Evolutionary conservation across 53 echinoderm and acorn worm species (phyloP), one percentile per base, ranked within the genome.

Genomic region (Holothuria leucospilota): DNA sequence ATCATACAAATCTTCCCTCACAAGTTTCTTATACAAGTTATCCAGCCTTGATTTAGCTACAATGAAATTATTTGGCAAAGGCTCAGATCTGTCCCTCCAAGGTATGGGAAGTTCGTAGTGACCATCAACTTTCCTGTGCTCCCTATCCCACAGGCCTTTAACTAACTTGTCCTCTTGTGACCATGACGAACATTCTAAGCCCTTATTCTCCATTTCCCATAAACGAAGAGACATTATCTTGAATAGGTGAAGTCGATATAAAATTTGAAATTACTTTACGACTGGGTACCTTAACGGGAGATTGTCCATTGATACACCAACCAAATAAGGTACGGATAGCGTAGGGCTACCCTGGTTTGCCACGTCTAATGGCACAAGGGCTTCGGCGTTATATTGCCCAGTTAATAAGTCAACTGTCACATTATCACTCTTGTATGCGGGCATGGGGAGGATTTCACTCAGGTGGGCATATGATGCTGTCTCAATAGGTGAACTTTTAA

Each of bases 61-160:
- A 2, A 78, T 18, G 20, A 85, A 69, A 68, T 69, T 85, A 29
- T 86, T 90, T 1, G 90, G 85, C 4, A 90, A 49, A 13, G 68
- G 25, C 62, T 78, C 85, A 1, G 80, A 68, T n/a, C 85, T 85
- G 16, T 90, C 62, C 39, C 80, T 78, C 85, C 85, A 78, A 29
- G 90, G 90, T 18, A 90, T 90, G 25, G 85, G 79, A 13, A 90
- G 81, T 21, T 90, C 85, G 26, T 85, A 90, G 34, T 86, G 90
- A 52, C 86, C 90, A 79, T 69, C 80, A 49, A 78, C 49, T 23
- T 85, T 89, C 39, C 78, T 56, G n/a, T 29, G 58, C 12, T 89
- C 85, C 4, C 20, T 11, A 51, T 89, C 85, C 89, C 89, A 89
- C 78, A 77, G 34, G 4, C n/a, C 52, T 51, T 77, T 65, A 0